Percentiles rank a stretch among this genome's conserved stretches.
phyloP scores from a whole-genome alignment of 2,113 vertebrate species.

The Pomatorhinus ruficollis region DNA sequence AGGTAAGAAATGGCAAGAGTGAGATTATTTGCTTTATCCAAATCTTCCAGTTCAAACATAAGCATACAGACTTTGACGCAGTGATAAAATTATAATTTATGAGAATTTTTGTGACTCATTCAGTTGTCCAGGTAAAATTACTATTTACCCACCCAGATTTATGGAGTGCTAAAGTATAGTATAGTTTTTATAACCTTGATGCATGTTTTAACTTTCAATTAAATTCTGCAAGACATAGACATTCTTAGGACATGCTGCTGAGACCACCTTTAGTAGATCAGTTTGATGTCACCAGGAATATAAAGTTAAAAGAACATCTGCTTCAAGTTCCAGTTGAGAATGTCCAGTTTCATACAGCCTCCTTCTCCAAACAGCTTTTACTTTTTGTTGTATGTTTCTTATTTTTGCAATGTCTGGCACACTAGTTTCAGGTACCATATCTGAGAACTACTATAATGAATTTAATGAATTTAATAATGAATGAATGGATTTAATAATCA shows the following conservation, averaged over 20 bases:
- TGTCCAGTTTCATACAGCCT: background rate
- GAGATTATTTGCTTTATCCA: background rate
- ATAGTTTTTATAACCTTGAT: background rate
- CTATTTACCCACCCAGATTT: background rate
- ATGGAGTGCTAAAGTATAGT: background rate
- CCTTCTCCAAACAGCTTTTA: background rate
- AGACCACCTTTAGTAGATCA: background rate
- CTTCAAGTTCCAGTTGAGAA: background rate
- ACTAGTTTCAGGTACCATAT: background rate
- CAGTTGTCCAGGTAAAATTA: background rate
- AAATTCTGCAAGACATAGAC: background rate
- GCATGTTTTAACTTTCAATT: background rate
- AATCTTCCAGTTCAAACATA: background rate
- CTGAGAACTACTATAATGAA: background rate
- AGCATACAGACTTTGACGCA: background rate
- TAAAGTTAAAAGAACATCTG: background rate
- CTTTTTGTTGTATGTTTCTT: background rate
- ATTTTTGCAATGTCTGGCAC: background rate
- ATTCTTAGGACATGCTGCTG: background rate
- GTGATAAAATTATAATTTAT: background rate
- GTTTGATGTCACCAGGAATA: background rate
- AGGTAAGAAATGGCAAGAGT: background rate
- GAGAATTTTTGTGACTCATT: background rate
- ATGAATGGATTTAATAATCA: background rate
- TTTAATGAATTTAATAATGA: no score